Base-by-base conservation (phyloP, 1,140 invertebrate genomes). In the Caenorhabditis briggsae region DNA sequence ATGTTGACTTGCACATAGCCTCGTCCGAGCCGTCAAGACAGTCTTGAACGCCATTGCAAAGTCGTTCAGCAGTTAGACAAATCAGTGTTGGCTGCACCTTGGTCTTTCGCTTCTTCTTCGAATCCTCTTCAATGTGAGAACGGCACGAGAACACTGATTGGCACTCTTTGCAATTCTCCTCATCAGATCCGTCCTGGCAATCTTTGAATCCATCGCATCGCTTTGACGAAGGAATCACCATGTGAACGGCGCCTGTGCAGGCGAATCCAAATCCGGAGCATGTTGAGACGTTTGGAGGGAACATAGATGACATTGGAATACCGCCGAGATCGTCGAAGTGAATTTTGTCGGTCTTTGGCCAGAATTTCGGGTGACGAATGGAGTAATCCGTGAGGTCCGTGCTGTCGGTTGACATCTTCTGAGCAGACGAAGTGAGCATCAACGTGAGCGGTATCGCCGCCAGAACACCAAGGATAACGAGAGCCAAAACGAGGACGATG, bases 141-240 rank as follows among this genome's bases (percentile, higher is more conserved):
- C 33, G 70, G 82, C 86, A 83, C 41, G 86, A 87, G 65, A 65
- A 84, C 8, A 55, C n/a, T 12, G 86, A 55, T 25, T 87, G 86
- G 46, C 86, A 87, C 23, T 78, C 59, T 48, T 65, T 53, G 83
- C 88, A 88, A 43, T 88, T 83, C 23, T 59, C 58, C 46, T 88
- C 88, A 46, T 88, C 88, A 33, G 88, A 88, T n/a, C 82, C 88
- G 23, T 88, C 88, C 5, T 43, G 55, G 53, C 88, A 88, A 53
- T 88, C 88, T 58, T 55, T 59, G 23, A 85, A 50, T 9, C 88
- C 88, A 58, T 88, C 88, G 41, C 88, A 88, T 9, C 86, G 83
- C 18, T 41, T 59, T 5, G 82, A 55, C 2, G 86, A 82, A n/a
- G 53, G 20, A 50, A 86, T 53, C 9, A 82, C 16, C 41, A 82